Conservation (phyloP, 1,140 invertebrate genomes). For the Metopolophium dirhodum region DNA sequence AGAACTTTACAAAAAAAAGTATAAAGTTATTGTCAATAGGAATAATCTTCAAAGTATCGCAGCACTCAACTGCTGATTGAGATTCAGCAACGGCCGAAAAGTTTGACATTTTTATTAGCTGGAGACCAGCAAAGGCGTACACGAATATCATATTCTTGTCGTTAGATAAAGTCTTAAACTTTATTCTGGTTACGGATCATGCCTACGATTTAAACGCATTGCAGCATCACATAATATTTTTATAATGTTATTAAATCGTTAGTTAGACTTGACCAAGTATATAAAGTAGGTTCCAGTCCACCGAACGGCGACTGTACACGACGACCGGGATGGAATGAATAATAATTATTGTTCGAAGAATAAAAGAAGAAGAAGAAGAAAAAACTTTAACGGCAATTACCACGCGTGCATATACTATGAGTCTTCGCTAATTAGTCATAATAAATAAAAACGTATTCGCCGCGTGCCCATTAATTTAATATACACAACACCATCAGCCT, state of each 20-base stretch:
- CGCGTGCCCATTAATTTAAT: slow-evolving; percentile 13
- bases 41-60: no score
- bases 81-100: no score
- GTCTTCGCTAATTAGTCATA: background rate
- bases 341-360: background rate
- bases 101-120: no score
- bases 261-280: background rate
- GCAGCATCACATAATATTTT: no score
- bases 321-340: background rate
- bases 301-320: background rate
- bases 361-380: background rate
- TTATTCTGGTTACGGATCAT: no score
- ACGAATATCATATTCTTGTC: background rate
- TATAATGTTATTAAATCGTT: background rate
- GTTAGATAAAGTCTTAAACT: background rate
- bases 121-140: no score
- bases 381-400: background rate
- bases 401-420: background rate
- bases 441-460: slow-evolving; percentile 22
- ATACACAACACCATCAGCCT: background rate
- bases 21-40: no score
- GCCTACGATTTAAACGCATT: no score
- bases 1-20: no score
- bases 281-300: background rate
- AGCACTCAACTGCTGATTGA: no score